These are phyloP conservation scores for Nymphalis c-album DNA, from an alignment of 2,888 invertebrate species.

Conservation along the genomic window DNA sequence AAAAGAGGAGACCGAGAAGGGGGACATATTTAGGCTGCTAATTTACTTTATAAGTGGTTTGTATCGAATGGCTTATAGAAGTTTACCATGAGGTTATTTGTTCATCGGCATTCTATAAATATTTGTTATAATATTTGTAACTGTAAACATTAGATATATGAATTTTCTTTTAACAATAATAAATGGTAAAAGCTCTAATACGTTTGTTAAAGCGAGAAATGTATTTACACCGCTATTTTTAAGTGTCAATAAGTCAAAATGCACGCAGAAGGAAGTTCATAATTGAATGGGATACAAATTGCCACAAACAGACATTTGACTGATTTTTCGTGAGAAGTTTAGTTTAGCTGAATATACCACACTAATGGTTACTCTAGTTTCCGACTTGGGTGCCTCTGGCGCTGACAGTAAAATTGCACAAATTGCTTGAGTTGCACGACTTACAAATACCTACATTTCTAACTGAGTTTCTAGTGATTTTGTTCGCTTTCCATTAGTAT, in stretches of 20 bases:
- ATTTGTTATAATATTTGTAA: no score
- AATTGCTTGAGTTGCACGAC: conserved; percentile 38
- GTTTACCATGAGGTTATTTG: no score
- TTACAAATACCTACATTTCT: conserved; percentile 40
- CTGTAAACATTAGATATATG: no score
- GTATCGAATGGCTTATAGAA: no score
- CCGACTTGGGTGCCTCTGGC: conserved; percentile 35
- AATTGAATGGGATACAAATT: conserved; percentile 23
- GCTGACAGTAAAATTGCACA: conserved; percentile 41
- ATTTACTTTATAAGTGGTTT: no score
- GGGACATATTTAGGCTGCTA: no score
- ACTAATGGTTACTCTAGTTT: conserved; percentile 37
- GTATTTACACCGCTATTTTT: background rate
- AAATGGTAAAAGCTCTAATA: background rate
- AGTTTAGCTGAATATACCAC: conserved; percentile 30
- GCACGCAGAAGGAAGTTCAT: conserved; percentile 4
- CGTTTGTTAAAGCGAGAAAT: background rate
- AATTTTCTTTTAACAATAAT: no score
- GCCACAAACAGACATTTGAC: conserved; percentile 31
- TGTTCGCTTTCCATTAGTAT: conserved; percentile 50
- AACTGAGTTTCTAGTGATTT: conserved; percentile 42
- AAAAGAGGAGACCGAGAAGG: no score
- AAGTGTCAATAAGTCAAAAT: background rate
- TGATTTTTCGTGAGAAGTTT: conserved; percentile 37
- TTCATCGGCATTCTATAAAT: no score